Base-by-base conservation (phyloP, 2,797 vertebrate genomes). In the Sebastes minor region DNA sequence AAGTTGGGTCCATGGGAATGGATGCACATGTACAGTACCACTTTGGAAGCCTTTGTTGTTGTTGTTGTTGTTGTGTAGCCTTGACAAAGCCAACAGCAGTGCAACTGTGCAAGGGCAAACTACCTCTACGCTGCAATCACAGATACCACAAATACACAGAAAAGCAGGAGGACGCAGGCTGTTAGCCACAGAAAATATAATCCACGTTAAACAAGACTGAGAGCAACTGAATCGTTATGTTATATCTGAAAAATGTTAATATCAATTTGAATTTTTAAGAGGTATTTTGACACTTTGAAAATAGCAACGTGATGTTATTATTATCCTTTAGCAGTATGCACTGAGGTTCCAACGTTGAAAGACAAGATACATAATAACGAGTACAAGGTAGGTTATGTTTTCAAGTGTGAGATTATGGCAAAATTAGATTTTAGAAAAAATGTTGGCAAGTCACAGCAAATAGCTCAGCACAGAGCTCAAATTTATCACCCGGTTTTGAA, bases 121-220 rank as follows among this genome's bases (percentile, higher is more conserved):
- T 78, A 80, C 60, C 35, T 78, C 59, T 69, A 83, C 8, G 28
- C 74, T 78, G 80, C 76, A 62, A 64, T 84, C 82, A 89, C 72
- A 79, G 61, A 78, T 66, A 66, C 56, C 61, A 90, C 74, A 81
- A 78, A 76, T 72, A 78, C 71, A 83, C 53, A 76, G 71, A 64
- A 82, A 76, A 82, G 64, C 70, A 60, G 38, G 46, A 70, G 67
- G 67, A 76, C 35, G 49, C 74, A 30, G 52, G 70, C 78, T 61
- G 53, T 62, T 20, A 71, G 82, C 64, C 70, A 80, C 75, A 80
- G 59, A 83, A 80, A 71, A 79, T 82, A 85, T 53, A 87, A 81
- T 49, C 62, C 32, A 78, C 33, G 65, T 62, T 11, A 78, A 84
- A 81, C 28, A 64, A 52, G 57, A 81, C 49, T 56, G 32, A 80